These are phyloP conservation scores for Ochropleura plecta DNA, from an alignment of 2,888 invertebrate species.

Conservation along the genomic window DNA sequence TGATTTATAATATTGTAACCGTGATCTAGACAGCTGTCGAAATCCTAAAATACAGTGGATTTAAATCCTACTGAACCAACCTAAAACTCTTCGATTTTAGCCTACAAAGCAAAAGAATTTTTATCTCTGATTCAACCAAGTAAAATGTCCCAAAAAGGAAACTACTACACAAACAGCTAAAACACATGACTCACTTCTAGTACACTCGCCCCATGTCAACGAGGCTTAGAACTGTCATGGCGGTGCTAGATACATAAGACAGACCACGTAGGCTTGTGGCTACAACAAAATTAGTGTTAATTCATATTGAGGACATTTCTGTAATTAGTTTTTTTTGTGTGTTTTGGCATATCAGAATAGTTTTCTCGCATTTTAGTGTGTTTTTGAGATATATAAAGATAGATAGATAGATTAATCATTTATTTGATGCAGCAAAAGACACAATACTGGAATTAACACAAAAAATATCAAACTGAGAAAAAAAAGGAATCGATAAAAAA, in stretches of 20 bases:
- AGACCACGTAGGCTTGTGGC: slow-evolving; percentile 11
- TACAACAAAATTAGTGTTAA: slow-evolving; percentile 22
- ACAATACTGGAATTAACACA: too few species aligned
- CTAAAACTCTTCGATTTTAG: neutral
- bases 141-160: neutral
- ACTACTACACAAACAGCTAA: neutral
- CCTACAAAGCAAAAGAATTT: too few species aligned
- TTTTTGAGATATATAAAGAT: too few species aligned
- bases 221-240: slow-evolving; percentile 36
- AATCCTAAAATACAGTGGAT: neutral
- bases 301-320: neutral
- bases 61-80: neutral
- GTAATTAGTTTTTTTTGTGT: slow-evolving; percentile 3
- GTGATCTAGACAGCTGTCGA: neutral
- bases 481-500: too few species aligned
- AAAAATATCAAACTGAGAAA: too few species aligned
- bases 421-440: too few species aligned
- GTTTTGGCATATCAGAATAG: neutral
- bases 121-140: too few species aligned
- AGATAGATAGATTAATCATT: too few species aligned
- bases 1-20: slow-evolving; percentile 11
- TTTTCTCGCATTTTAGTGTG: neutral
- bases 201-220: slow-evolving; percentile 23
- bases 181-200: neutral
- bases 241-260: slow-evolving; percentile 8